A percentile compares a stretch with the other conserved stretches of the same genome.
These are phyloP conservation scores for Biston stratarius DNA, from an alignment of 2,888 invertebrate genomes.

Conservation along the genomic window DNA sequence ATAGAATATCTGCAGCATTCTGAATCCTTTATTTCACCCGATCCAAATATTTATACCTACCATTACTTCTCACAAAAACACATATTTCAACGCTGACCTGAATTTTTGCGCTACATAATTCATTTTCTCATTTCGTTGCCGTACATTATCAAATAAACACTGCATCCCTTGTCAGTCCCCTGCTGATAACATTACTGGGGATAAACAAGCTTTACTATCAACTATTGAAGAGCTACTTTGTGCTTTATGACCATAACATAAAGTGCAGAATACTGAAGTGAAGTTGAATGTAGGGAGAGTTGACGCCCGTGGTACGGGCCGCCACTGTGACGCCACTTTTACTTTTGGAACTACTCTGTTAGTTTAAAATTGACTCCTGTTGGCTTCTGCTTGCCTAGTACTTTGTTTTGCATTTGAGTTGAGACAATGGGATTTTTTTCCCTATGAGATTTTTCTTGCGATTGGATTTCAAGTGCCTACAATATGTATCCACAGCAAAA, in stretches of 20 bases:
- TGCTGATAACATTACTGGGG: constrained; percentile 43
- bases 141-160: constrained; percentile 52
- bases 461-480: too few relatives aligned
- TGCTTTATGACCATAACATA: constrained; percentile 28
- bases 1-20: too few relatives aligned
- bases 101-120: constrained; percentile 33
- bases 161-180: constrained; percentile 50
- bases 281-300: constrained; percentile 36
- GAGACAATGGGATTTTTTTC: constrained; percentile 36
- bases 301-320: constrained; percentile 37
- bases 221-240: constrained; percentile 1
- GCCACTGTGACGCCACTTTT: constrained; percentile 50
- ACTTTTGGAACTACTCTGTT: constrained; percentile 23
- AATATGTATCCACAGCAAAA: too few relatives aligned
- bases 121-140: constrained; percentile 38
- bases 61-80: not conserved
- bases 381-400: constrained; percentile 46
- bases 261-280: constrained; percentile 13
- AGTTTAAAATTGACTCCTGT: constrained; percentile 33
- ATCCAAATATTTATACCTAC: not conserved
- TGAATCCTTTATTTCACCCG: not conserved
- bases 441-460: not conserved
- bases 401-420: constrained; percentile 41
- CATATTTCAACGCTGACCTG: constrained; percentile 27
- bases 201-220: constrained; percentile 40